Percentiles rank a stretch among this genome's conserved stretches.
Evolutionary conservation across 2,797 vertebrate genomes (phyloP).

Genomic region (Scleropages formosus): DNA sequence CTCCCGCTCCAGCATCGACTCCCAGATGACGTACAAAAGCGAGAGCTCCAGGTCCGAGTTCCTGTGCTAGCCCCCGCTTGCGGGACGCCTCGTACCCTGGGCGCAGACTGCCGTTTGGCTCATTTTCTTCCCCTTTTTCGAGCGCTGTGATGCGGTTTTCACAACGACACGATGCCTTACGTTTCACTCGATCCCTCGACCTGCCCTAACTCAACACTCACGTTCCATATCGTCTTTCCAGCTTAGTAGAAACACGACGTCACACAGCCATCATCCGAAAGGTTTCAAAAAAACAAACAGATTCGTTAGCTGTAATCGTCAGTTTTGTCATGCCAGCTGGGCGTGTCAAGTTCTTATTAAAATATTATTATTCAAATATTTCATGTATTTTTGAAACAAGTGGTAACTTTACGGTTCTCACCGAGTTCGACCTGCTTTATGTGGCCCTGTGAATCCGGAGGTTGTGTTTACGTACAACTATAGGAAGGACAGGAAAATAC

Average conservation of each 20-base stretch:
- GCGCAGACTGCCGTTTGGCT: background rate
- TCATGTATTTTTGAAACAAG: no score
- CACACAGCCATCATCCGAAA: background rate
- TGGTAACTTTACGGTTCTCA: no score
- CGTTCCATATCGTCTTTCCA: slow-evolving; percentile 25
- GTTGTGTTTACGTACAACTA: no score
- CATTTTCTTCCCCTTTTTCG: no score
- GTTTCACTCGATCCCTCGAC: slow-evolving; percentile 34
- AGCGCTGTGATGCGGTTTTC: background rate
- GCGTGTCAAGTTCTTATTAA: no score
- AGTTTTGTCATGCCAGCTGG: no score
- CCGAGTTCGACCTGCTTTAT: no score
- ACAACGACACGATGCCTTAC: slow-evolving; percentile 55
- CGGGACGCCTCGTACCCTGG: background rate
- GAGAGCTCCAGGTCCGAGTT: slow-evolving; percentile 80
- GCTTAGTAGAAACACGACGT: background rate
- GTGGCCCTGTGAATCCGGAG: no score
- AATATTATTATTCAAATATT: no score
- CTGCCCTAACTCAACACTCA: slow-evolving; percentile 23
- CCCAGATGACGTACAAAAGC: slow-evolving; percentile 85
- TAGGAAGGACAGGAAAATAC: no score
- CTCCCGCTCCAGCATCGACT: slow-evolving; percentile 86
- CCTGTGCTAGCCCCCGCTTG: slow-evolving; percentile 67
- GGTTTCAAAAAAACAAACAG: no score
- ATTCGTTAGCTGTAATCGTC: no score